Percentiles rank a stretch among this genome's conserved stretches.
Evolutionary conservation across 2,888 invertebrate genomes (phyloP).

Genomic region (Drosophila anceps): DNA sequence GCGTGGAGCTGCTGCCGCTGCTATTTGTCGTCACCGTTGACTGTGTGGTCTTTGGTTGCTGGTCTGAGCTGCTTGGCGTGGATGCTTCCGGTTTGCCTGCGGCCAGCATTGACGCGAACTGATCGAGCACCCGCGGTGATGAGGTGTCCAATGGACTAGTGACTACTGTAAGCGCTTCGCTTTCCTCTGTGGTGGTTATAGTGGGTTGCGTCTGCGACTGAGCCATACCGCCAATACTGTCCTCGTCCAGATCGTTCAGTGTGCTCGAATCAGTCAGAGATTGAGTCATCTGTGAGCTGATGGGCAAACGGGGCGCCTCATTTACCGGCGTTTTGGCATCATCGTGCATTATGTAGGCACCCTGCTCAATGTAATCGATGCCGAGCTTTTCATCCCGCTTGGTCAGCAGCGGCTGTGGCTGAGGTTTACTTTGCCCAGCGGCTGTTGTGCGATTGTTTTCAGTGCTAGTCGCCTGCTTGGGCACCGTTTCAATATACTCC

Average conservation of each 20-base stretch:
- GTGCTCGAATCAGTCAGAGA: constrained; percentile 82
- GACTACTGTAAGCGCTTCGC: constrained; percentile 87
- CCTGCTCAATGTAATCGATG: constrained; percentile 87
- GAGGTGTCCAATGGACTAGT: constrained; percentile 86
- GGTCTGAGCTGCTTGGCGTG: constrained; percentile 83
- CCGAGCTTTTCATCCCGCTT: constrained; percentile 85
- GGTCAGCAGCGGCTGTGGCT: constrained; percentile 52
- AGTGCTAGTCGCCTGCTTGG: constrained; percentile 31
- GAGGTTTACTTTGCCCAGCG: constrained; percentile 21
- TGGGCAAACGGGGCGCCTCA: constrained; percentile 74
- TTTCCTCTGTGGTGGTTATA: constrained; percentile 87
- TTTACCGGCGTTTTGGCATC: constrained; percentile 85
- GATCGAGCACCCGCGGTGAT: constrained; percentile 77
- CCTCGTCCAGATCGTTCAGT: constrained; percentile 87
- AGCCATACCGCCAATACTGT: constrained; percentile 86
- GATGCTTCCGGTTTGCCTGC: constrained; percentile 64
- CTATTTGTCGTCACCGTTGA: constrained; percentile 74
- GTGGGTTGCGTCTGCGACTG: constrained; percentile 82
- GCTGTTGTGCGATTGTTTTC: constrained; percentile 1
- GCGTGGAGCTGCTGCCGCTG: constrained; percentile 50
- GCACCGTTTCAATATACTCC: constrained; percentile 87
- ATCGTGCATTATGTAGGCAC: constrained; percentile 84
- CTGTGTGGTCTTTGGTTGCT: constrained; percentile 83
- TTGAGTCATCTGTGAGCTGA: constrained; percentile 70
- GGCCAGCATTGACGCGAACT: constrained; percentile 61